Percentiles rank a stretch among this genome's conserved stretches.
Conservation (phyloP, 1,140 invertebrate genomes). For the Caerostris extrusa region DNA sequence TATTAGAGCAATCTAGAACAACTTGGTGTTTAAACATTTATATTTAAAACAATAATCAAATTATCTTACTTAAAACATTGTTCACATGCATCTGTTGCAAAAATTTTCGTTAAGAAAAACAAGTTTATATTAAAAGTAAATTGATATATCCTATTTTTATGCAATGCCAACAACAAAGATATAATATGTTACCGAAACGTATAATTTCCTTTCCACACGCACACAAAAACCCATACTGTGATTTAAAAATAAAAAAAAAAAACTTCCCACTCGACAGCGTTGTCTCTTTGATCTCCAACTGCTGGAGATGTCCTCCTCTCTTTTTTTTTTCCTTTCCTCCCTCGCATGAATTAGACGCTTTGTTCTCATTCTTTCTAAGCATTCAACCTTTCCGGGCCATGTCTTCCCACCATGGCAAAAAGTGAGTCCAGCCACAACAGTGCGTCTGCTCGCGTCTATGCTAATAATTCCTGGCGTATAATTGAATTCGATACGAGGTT, state of each 20-base stretch:
- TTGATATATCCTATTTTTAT: too few relatives aligned
- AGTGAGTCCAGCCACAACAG: background rate
- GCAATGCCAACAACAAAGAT: too few relatives aligned
- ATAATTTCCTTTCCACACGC: too few relatives aligned
- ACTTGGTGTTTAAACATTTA: too few relatives aligned
- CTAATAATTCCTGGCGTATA: constrained; percentile 38
- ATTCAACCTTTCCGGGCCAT: background rate
- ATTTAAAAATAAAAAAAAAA: background rate
- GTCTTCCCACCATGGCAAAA: background rate
- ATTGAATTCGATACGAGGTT: constrained; percentile 57
- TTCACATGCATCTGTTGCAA: too few relatives aligned
- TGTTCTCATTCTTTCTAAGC: background rate
- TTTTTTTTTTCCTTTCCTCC: background rate
- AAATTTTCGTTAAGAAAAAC: too few relatives aligned
- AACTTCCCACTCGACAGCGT: background rate
- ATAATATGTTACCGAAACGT: too few relatives aligned
- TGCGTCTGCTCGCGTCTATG: background rate
- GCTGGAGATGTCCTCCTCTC: background rate
- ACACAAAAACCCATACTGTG: background rate
- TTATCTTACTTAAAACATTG: too few relatives aligned
- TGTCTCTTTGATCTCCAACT: background rate
- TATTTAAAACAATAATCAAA: too few relatives aligned
- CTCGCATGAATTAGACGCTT: background rate
- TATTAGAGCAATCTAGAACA: too few relatives aligned
- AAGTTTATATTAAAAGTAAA: too few relatives aligned